A percentile compares a stretch with the other conserved stretches of the same genome.
phyloP scores from a whole-genome alignment of 2,888 invertebrate species.

The Pilophorus perplexus region DNA sequence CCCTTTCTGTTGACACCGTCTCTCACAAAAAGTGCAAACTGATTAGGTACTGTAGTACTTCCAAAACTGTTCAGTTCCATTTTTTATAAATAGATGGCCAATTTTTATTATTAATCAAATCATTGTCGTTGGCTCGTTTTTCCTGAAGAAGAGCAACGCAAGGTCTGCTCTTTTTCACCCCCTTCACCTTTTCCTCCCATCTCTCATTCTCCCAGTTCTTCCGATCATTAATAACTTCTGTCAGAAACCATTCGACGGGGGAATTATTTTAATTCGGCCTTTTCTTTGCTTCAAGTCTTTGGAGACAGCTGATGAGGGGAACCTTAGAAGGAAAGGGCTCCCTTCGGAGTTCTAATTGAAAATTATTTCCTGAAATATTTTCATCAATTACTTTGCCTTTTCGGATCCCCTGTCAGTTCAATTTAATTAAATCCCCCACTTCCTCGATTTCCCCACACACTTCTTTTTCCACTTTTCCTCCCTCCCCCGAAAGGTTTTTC shows the following conservation, averaged over 20 bases:
- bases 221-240: constrained; percentile 42
- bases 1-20: too few species aligned
- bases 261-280: constrained; percentile 42
- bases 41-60: too few species aligned
- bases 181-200: background rate
- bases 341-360: constrained; percentile 34
- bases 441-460: background rate
- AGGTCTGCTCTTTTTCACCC: background rate
- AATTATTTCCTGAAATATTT: constrained; percentile 44
- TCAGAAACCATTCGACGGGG: constrained; percentile 36
- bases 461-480: background rate
- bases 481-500: background rate
- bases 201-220: constrained; percentile 6
- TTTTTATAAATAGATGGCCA: too few species aligned
- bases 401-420: constrained; percentile 35
- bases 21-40: too few species aligned
- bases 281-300: background rate
- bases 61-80: too few species aligned
- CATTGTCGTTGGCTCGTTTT: background rate
- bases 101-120: too few species aligned
- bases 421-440: constrained; percentile 40
- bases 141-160: background rate
- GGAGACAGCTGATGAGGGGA: constrained; percentile 38
- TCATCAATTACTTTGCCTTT: constrained; percentile 41
- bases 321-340: constrained; percentile 3